These are phyloP conservation scores for Cisticola juncidis DNA, from an alignment of 2,113 vertebrate species.

Conservation along the genomic window DNA sequence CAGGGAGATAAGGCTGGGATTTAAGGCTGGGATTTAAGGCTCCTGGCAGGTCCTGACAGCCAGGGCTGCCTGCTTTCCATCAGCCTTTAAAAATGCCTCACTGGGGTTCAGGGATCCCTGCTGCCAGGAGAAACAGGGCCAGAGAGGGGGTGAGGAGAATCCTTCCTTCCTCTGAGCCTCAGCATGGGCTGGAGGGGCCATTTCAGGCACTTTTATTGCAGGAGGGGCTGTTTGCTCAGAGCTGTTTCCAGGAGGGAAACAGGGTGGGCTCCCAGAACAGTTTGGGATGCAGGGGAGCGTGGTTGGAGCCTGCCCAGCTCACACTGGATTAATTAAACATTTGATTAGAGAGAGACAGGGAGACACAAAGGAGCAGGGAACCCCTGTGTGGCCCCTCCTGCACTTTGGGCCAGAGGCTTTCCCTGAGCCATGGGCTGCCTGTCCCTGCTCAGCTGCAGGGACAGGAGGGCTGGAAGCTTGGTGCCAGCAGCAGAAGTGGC, in stretches of 20 bases:
- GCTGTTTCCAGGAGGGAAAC: not conserved
- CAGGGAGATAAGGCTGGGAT: not conserved
- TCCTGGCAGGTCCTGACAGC: not conserved
- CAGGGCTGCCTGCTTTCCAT: conserved; percentile 31
- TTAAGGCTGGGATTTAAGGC: not conserved
- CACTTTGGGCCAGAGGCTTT: not conserved
- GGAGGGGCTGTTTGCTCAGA: not conserved
- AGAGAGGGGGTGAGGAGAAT: not conserved
- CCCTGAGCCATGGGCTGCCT: not conserved
- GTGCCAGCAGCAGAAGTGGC: not conserved
- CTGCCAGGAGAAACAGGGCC: conserved; percentile 12
- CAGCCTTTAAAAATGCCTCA: not conserved
- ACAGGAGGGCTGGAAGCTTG: not conserved
- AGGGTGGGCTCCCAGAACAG: not conserved
- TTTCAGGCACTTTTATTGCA: not conserved
- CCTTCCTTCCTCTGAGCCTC: not conserved
- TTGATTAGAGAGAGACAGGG: not conserved
- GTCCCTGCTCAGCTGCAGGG: accelerated
- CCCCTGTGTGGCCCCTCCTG: not conserved
- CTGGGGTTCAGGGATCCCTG: not conserved
- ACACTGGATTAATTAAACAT: not conserved
- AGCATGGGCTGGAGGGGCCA: not conserved
- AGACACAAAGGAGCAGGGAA: not conserved
- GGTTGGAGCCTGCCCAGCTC: not conserved
- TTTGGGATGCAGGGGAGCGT: not conserved